Evolutionary conservation across 2,888 invertebrate genomes (phyloP).

Genomic region (Rapana venosa): DNA sequence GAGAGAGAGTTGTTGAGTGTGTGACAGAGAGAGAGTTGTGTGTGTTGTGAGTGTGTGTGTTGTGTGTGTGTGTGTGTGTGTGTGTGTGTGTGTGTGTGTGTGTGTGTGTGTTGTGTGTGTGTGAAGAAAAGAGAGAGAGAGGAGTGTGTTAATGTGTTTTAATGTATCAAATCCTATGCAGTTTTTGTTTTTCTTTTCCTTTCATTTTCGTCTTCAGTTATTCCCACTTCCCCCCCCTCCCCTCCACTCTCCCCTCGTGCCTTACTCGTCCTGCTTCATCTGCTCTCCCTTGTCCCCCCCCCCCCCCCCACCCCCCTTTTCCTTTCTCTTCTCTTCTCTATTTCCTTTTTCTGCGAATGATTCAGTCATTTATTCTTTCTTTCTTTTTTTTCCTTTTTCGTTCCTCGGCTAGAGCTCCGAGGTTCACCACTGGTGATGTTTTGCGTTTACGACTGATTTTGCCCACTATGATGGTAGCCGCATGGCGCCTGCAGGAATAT

Average conservation of each 20-base stretch:
- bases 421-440: too few species aligned
- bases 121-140: too few species aligned
- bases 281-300: background rate
- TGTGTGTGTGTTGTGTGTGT: too few species aligned
- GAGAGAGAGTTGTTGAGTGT: background rate
- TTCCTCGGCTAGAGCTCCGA: too few species aligned
- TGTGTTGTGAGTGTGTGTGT: slow-evolving; percentile 23
- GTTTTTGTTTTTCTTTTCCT: background rate
- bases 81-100: background rate
- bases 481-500: too few species aligned
- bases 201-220: background rate
- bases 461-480: too few species aligned
- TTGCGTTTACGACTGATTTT: too few species aligned
- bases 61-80: slow-evolving; percentile 23
- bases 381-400: background rate
- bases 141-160: too few species aligned
- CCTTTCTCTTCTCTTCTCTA: background rate
- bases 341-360: background rate
- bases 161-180: too few species aligned
- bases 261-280: background rate
- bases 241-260: background rate
- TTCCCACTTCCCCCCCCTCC: background rate
- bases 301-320: background rate
- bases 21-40: too few species aligned
- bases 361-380: background rate